Evolutionary conservation across 2,797 vertebrate genomes (phyloP).

Genomic region (Megaceryle alcyon): DNA sequence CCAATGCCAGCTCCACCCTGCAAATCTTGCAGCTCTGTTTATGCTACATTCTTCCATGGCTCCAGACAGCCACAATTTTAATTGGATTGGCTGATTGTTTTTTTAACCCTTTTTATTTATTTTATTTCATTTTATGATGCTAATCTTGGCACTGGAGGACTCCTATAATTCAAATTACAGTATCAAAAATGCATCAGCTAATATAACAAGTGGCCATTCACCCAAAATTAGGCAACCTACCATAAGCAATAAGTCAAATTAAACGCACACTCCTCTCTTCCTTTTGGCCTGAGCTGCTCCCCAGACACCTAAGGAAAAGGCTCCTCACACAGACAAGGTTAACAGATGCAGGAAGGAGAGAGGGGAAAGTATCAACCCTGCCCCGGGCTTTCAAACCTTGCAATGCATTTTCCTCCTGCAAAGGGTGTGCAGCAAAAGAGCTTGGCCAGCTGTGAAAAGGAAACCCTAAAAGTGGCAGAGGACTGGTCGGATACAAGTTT

Average conservation of each 20-base stretch:
- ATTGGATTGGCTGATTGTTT: conserved; percentile 44
- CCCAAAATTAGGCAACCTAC: conserved; percentile 54
- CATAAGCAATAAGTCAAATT: conserved; percentile 56
- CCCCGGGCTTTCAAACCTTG: neutral
- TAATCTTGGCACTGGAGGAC: conserved; percentile 15
- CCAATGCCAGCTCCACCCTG: conserved; percentile 61
- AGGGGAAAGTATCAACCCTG: neutral
- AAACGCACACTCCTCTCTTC: conserved; percentile 30
- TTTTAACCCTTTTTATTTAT: conserved; percentile 58
- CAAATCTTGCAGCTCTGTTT: conserved; percentile 49
- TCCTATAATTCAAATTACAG: conserved; percentile 17
- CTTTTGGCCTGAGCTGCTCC: conserved; percentile 30
- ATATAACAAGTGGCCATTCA: conserved; percentile 54
- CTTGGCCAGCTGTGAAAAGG: neutral
- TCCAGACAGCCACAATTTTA: conserved; percentile 65
- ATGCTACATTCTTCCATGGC: conserved; percentile 52
- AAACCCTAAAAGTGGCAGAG: neutral
- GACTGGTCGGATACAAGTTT: neutral
- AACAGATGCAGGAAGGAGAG: neutral
- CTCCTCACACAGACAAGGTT: neutral
- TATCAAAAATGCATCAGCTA: conserved; percentile 46
- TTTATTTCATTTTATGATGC: conserved; percentile 29
- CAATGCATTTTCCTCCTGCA: neutral
- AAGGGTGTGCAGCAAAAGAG: neutral
- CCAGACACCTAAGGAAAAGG: neutral